Evolutionary conservation across 1,140 invertebrate genomes (phyloP), one percentile per base, ranked within the genome.

Genomic region (Hylyphantes graminicola): DNA sequence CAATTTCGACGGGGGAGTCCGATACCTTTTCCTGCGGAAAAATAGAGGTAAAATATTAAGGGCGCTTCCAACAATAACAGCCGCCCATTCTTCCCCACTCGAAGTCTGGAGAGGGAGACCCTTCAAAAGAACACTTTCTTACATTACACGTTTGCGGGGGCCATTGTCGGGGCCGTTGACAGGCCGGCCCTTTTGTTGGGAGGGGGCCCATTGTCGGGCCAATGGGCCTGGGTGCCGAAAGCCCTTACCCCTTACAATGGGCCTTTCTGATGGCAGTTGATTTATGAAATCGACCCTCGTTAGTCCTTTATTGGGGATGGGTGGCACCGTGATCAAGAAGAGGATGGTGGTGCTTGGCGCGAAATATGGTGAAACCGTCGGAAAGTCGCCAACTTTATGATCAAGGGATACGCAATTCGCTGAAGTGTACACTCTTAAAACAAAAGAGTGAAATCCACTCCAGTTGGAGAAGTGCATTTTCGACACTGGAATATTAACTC

Each of bases 241-340:
- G 76, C 35, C 63, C 54, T 57, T 35, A 10, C 8, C 57, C 51
- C 51, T 76, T 64, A 78, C 76, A 78, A 78, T 67, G 17, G 63
- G 50, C 50, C 74, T 61, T 76, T 50, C 74, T 76, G 48, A 48
- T 61, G 74, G 12, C 63, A 78, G 76, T 78, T 78, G 76, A 78
- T 78, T 78, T 78, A 78, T 78, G 76, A 78, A 78, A 78, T 78
- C 76, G 67, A 65, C 76, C 76, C 63, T 78, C 76, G 76, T 78
- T 67, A 54, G 19, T 78, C 76, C 55, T 78, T 78, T 78, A 57
- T 78, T 67, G 21, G 74, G 59, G 54, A 76, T 76, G 61, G 74
- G 74, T 76, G 74, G 74, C 74, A 64, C 35, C 35, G 35, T 35
- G 35, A 35, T 35, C 35, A 35, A 35, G 35, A 35, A 35, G 35